Percentiles rank a stretch among this genome's conserved stretches.
These are phyloP conservation scores for Hemicordylus capensis DNA, from an alignment of 2,113 vertebrate species.

Conservation along the genomic window DNA sequence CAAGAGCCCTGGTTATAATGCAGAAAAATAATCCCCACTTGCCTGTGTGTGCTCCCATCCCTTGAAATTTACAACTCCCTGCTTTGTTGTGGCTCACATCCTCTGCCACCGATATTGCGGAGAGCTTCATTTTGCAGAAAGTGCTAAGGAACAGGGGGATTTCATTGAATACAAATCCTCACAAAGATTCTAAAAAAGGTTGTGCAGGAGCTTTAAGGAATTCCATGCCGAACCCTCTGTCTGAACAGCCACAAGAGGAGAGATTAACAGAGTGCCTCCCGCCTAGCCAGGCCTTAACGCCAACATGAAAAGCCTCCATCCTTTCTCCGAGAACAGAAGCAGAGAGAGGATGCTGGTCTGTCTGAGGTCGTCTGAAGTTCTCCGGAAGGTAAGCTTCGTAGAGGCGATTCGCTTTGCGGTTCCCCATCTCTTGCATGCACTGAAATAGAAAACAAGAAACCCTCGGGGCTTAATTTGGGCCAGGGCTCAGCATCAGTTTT, in stretches of 20 bases:
- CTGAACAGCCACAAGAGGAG: background rate
- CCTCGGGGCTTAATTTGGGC: background rate
- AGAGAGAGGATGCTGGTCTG: slow-evolving; percentile 88
- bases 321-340: slow-evolving; percentile 12
- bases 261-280: background rate
- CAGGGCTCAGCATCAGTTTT: background rate
- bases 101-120: background rate
- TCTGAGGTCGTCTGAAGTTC: slow-evolving; percentile 93
- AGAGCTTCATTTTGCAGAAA: background rate
- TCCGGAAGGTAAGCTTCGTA: slow-evolving; percentile 96
- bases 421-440: slow-evolving; percentile 98
- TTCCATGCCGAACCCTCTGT: background rate
- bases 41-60: no score
- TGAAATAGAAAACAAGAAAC: slow-evolving; percentile 59
- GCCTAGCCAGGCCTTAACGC: background rate
- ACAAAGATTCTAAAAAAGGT: background rate
- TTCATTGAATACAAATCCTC: background rate
- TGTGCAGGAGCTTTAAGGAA: background rate
- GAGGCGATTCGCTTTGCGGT: slow-evolving; percentile 92
- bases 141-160: background rate
- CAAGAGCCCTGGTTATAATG: background rate
- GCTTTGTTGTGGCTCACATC: background rate
- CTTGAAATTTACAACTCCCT: background rate
- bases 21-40: background rate
- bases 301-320: background rate